These are phyloP conservation scores for Rotaria magnacalcarata DNA, from an alignment of 2,888 invertebrate species.

Conservation along the genomic window DNA sequence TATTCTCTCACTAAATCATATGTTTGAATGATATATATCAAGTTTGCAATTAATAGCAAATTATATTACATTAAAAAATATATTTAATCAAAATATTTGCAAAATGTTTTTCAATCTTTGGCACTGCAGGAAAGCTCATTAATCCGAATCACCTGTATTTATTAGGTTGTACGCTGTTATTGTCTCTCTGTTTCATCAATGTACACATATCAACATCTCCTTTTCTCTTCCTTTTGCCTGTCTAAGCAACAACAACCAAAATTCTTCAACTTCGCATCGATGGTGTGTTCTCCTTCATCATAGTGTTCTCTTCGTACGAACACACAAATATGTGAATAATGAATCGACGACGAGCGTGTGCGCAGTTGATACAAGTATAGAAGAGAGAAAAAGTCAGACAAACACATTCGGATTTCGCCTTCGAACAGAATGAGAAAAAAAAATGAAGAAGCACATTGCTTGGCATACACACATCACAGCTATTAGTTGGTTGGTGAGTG, in stretches of 20 bases:
- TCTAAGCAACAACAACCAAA: not conserved
- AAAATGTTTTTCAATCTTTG: not conserved
- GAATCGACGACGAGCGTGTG: conserved; percentile 17
- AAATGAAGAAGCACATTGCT: not conserved
- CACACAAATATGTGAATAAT: conserved; percentile 15
- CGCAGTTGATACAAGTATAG: not conserved
- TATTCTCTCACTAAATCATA: not conserved
- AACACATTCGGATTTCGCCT: not conserved
- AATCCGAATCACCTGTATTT: not conserved
- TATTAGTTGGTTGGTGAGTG: not conserved
- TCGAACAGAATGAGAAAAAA: conserved; percentile 11
- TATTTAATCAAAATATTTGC: not conserved
- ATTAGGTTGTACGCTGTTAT: not conserved
- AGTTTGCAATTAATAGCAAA: too few relatives aligned
- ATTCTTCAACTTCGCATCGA: not conserved
- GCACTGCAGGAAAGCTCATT: not conserved
- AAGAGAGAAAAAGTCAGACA: not conserved
- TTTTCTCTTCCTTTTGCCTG: not conserved
- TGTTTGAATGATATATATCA: too few relatives aligned
- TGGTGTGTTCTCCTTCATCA: not conserved
- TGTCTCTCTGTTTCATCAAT: not conserved
- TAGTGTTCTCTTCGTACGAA: not conserved
- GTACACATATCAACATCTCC: not conserved
- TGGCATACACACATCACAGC: not conserved
- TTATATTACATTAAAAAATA: too few relatives aligned